Conservation (phyloP, 37 sponge, comb jelly and placozoan species). For the Ianthella basta region DNA sequence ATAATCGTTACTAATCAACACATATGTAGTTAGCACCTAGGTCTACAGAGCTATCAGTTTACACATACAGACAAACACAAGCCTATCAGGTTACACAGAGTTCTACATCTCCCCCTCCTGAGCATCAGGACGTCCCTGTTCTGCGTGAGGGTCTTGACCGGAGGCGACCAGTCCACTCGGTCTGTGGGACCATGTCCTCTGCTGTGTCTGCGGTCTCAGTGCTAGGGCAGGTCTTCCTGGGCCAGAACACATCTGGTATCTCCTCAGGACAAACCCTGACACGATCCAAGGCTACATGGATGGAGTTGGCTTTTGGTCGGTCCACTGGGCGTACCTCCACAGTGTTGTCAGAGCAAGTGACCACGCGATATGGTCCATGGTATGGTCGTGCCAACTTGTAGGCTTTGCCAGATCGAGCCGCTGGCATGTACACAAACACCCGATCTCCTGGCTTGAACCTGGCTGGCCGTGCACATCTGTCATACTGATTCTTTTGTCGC, state of each 20-base stretch:
- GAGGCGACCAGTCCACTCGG: neutral
- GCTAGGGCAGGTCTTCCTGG: neutral
- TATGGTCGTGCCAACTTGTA: constrained; percentile 42
- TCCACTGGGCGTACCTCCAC: constrained; percentile 26
- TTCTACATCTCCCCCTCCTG: constrained; percentile 24
- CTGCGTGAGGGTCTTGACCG: neutral
- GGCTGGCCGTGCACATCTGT: neutral
- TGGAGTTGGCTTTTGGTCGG: neutral
- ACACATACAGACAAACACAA: too few species aligned
- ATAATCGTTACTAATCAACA: too few species aligned
- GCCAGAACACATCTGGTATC: neutral
- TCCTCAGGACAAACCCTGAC: constrained; percentile 20
- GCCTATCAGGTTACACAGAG: too few species aligned
- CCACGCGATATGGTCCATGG: constrained; percentile 35
- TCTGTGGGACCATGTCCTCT: neutral
- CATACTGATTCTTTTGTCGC: constrained; percentile 19
- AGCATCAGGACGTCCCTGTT: neutral
- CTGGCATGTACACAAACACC: constrained; percentile 27
- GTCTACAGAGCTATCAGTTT: too few species aligned
- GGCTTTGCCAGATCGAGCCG: constrained; percentile 5
- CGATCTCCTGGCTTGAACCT: constrained; percentile 4
- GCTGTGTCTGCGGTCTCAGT: neutral
- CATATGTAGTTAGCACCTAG: too few species aligned
- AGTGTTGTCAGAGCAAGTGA: neutral
- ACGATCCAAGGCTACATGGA: constrained; percentile 3